A percentile compares a stretch with the other conserved stretches of the same genome.
Conservation (phyloP, 2,113 vertebrate species). For the Lichenostomus cassidix region DNA sequence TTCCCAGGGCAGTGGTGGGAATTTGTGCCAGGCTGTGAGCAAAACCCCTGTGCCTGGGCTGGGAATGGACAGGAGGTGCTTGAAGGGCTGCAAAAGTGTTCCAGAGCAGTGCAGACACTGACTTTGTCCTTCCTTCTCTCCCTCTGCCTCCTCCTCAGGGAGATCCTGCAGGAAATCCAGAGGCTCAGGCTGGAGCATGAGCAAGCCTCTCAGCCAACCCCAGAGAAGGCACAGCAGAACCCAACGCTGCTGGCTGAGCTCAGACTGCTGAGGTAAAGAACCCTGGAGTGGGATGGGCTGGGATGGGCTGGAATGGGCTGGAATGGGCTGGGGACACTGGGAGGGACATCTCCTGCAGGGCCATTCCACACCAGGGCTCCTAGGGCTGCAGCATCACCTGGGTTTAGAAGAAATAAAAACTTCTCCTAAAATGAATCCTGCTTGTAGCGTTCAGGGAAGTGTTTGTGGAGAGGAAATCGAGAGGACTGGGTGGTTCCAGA, state of each 20-base stretch:
- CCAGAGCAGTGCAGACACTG: background rate
- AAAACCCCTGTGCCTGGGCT: background rate
- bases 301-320: background rate
- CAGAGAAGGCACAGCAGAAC: conserved; percentile 95
- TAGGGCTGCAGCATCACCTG: background rate
- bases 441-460: background rate
- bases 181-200: conserved; percentile 91
- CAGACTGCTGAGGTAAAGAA: conserved; percentile 84
- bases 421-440: background rate
- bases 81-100: rapidly evolving
- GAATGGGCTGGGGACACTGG: background rate
- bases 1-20: rapidly evolving
- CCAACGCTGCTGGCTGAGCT: conserved; percentile 91
- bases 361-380: background rate
- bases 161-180: conserved; percentile 96
- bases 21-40: rapidly evolving
- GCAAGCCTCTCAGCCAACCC: conserved; percentile 93
- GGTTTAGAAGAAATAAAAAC: background rate
- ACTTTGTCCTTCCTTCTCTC: background rate
- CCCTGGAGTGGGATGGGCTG: background rate
- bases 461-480: background rate
- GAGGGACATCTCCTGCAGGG: no score
- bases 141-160: conserved; percentile 62
- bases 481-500: background rate
- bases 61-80: rapidly evolving